Evolutionary conservation across 2,113 vertebrate genomes (phyloP).

Genomic region (Pseudorectes ferrugineus): DNA sequence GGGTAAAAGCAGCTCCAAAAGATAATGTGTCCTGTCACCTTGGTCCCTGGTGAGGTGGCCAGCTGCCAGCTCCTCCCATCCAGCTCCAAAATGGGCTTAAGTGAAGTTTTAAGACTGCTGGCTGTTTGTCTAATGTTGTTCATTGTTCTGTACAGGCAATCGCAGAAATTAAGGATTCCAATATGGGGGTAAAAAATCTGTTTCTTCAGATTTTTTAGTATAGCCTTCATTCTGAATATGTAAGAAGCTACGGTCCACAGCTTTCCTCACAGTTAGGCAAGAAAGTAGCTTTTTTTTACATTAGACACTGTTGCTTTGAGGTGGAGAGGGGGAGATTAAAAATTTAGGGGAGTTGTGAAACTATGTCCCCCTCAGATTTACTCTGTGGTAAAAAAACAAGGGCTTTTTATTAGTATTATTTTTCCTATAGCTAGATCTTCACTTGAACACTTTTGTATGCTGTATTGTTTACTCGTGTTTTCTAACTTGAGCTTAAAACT

Average conservation of each 20-base stretch:
- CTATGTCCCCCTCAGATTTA: neutral
- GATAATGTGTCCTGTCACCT: neutral
- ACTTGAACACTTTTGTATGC: neutral
- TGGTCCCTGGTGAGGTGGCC: neutral
- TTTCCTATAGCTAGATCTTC: neutral
- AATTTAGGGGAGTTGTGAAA: neutral
- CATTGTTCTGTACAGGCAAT: neutral
- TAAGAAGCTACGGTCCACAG: neutral
- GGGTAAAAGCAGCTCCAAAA: neutral
- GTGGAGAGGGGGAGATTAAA: neutral
- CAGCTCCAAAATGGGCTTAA: rapidly evolving
- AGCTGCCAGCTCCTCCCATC: neutral
- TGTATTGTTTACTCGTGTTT: neutral
- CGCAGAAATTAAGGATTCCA: neutral
- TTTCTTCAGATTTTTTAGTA: neutral
- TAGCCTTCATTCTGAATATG: neutral
- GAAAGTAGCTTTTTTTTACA: neutral
- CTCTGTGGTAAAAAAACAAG: neutral
- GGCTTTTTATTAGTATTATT: neutral
- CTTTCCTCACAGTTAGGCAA: neutral
- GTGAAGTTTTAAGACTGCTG: neutral
- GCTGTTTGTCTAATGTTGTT: neutral
- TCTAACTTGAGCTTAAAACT: neutral
- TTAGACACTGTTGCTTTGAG: neutral
- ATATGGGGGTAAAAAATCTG: rapidly evolving